Percentiles rank a stretch among this genome's conserved stretches.
These are phyloP conservation scores for Danio choprae DNA, from an alignment of 2,797 vertebrate genomes.

Conservation along the genomic window DNA sequence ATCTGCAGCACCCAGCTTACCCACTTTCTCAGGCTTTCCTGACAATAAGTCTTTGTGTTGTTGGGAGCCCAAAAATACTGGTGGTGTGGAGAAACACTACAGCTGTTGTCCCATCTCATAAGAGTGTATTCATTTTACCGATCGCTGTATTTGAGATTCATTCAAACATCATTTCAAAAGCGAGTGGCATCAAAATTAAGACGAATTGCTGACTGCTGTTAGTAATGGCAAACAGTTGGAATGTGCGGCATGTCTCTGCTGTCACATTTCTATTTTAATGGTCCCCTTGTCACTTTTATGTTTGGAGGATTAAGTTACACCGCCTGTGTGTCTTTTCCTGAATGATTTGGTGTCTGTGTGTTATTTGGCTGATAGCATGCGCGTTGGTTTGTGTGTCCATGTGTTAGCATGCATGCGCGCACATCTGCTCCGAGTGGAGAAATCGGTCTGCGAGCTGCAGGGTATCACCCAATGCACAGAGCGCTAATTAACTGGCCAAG, in stretches of 20 bases:
- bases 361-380: constrained; percentile 48
- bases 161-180: constrained; percentile 29
- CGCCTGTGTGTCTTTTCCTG: constrained; percentile 39
- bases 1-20: constrained; percentile 38
- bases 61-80: constrained; percentile 37
- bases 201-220: constrained; percentile 42
- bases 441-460: constrained; percentile 56
- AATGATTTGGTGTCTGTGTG: constrained; percentile 44
- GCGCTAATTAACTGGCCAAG: constrained; percentile 61
- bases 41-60: constrained; percentile 50
- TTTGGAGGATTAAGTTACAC: constrained; percentile 56
- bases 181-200: constrained; percentile 40
- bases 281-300: constrained; percentile 55
- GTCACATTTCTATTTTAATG: constrained; percentile 55
- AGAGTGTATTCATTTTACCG: constrained; percentile 36
- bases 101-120: constrained; percentile 41
- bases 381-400: constrained; percentile 40
- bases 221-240: constrained; percentile 50
- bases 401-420: constrained; percentile 25
- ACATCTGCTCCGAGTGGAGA: constrained; percentile 47
- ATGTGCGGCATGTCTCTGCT: constrained; percentile 51
- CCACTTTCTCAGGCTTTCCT: constrained; percentile 46
- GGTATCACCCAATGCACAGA: constrained; percentile 58
- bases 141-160: constrained; percentile 14
- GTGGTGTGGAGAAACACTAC: constrained; percentile 44